phyloP scores from a whole-genome alignment of 2,888 invertebrate species.

The Latheticus oryzae region DNA sequence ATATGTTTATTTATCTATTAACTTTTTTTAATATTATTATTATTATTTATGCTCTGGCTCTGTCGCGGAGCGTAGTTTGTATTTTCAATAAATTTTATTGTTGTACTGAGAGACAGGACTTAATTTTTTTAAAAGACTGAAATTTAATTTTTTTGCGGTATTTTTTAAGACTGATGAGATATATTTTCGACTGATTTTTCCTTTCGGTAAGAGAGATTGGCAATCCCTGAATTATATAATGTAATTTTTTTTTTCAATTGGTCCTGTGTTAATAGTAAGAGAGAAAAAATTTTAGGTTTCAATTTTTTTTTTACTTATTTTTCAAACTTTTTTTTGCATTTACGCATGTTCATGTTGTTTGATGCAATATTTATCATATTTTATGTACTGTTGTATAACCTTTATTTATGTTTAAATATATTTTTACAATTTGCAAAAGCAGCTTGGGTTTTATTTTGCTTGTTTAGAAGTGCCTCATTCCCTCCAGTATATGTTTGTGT shows the following conservation, averaged over 20 bases:
- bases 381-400: constrained; percentile 67
- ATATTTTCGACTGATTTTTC: constrained; percentile 65
- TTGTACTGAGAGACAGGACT: constrained; percentile 61
- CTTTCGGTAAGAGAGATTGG: constrained; percentile 61
- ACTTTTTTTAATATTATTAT: constrained; percentile 32
- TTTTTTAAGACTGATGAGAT: constrained; percentile 61
- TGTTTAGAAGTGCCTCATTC: constrained; percentile 44
- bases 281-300: no score
- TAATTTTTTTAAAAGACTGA: constrained; percentile 56
- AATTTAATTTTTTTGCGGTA: constrained; percentile 58
- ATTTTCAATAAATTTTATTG: constrained; percentile 52
- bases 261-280: constrained; percentile 58
- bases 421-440: constrained; percentile 66
- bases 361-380: constrained; percentile 67
- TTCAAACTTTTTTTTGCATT: constrained; percentile 63
- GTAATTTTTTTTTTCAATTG: constrained; percentile 50
- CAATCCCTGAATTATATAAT: constrained; percentile 61
- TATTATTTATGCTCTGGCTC: constrained; percentile 50
- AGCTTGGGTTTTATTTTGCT: constrained; percentile 67
- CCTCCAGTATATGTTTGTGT: constrained; percentile 44
- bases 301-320: no score
- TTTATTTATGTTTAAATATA: constrained; percentile 68
- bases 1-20: constrained; percentile 48
- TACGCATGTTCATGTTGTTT: constrained; percentile 67
- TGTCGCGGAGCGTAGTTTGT: constrained; percentile 39